Conservation (phyloP, 2,113 vertebrate species). For the Gymnorhina tibicen region DNA sequence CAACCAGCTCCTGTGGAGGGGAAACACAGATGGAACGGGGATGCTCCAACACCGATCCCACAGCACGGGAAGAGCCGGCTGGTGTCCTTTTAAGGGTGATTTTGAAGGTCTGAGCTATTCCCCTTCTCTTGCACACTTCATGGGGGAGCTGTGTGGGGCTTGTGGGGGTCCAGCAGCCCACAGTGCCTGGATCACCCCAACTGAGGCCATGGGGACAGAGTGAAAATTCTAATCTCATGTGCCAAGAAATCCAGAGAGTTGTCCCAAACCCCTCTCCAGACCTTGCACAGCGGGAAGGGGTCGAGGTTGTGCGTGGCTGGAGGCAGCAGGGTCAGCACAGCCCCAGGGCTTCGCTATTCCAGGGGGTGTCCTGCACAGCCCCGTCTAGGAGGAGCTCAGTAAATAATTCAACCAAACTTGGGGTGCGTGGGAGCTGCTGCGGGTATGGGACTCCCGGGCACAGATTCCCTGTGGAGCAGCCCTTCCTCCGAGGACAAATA, state of each 20-base stretch:
- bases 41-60: neutral
- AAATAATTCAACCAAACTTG: neutral
- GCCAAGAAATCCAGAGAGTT: neutral
- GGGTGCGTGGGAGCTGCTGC: fast-evolving
- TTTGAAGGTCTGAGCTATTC: neutral
- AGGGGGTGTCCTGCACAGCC: neutral
- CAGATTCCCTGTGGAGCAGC: neutral
- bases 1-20: neutral
- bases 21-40: neutral
- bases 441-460: fast-evolving
- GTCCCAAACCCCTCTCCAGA: fast-evolving
- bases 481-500: neutral
- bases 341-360: fast-evolving
- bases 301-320: fast-evolving
- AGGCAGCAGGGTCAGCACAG: neutral
- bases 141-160: fast-evolving
- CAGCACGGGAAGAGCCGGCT: fast-evolving
- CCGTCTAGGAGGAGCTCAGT: fast-evolving
- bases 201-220: neutral
- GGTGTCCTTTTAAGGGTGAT: neutral
- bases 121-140: neutral
- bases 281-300: fast-evolving
- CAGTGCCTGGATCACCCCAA: fast-evolving
- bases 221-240: fast-evolving
- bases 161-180: neutral